Evolutionary conservation across 2,888 invertebrate genomes (phyloP), one percentile per base, ranked within the genome.

Genomic region (Drosophila demipolita): DNA sequence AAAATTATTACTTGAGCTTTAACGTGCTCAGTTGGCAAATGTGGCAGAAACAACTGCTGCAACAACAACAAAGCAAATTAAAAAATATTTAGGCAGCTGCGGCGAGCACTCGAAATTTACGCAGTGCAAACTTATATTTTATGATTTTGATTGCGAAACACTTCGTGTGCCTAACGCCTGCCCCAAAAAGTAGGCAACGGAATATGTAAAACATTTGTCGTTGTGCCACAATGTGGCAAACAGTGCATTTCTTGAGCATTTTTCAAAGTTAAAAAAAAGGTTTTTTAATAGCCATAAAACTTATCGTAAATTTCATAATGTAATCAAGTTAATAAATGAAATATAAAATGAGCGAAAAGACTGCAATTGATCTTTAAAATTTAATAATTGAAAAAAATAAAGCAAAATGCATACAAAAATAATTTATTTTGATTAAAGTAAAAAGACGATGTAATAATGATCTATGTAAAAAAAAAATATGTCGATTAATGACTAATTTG

Each of bases 41-140:
- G 53, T 52, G 40, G 48, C 69, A 55, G 53, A 49, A 60, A 52
- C 54, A 73, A 59, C 57, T 29, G 29, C 29, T 29, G 6, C 65
- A 70, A 49, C 45, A 73, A 62, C 72, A 73, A 65, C 50, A 70
- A 74, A 75, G 78, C 78, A 91, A 90, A 90, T 90, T 91, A 91
- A 91, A 90, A 90, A 85, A 83, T 85, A 83, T 87, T 91, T 90
- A 90, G 80, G 75, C 91, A 90, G 91, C 89, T 90, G 90, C 75
- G 90, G 70, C 90, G 77, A 63, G 52, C 83, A 61, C 69, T 74
- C 71, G 40, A 80, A 85, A 73, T 90, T 85, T 80, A 90, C 85
- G 90, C 90, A 85, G 83, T 90, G 90, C 90, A 90, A 90, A 90
- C 90, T 85, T 85, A 75, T 89, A 90, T 90, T 85, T 85, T 90